Base-by-base conservation (phyloP, 2,888 invertebrate species). In the Eupithecia dodoneata region DNA sequence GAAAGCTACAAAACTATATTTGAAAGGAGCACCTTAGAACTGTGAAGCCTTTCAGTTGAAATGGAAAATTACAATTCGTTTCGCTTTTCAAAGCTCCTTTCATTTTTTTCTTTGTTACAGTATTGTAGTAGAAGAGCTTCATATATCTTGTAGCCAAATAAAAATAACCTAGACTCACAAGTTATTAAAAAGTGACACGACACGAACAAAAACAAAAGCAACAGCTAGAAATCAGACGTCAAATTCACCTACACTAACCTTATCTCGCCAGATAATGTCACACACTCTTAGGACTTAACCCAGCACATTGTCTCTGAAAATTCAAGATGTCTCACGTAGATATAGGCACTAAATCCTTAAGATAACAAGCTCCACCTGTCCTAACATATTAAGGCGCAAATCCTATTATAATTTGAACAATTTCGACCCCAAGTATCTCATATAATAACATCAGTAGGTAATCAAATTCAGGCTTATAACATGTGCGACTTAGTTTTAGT, bases 291-390 rank as follows among this genome's bases (percentile, higher is more conserved):
- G 18, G 66, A 49, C 15, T 13, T 63, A n/a, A 70, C 45, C 18
- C 67, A 45, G n/a, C 4, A 52, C 66, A 66, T 42, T 65, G 73
- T 67, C 49, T 73, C 52, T 42, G 41, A 52, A 52, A 73, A 67
- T 67, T 73, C 65, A 73, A 65, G 65, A 65, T 52, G 41, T 42
- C 65, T 73, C 7, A n/a, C 72, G 70, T 18, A 70, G 70, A 70
- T 70, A 70, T 4, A 41, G 47, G 42, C 71, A 74, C 66, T 77
- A 74, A 77, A 77, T 74, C 72, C 72, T 67, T 45, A 15, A 76
- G 76, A 76, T 77, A 77, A 49, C 77, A 70, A 12, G 55, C 70
- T 47, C 70, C 70, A 74, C 72, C 72, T 72, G 76, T 70, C 76
- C 15, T 72, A 63, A 69, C 59, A 45, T 74, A 74, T 76, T 77